Percentiles rank a stretch among this genome's conserved stretches.
Conservation (phyloP, 2,888 invertebrate species). For the Platycnemis pennipes region DNA sequence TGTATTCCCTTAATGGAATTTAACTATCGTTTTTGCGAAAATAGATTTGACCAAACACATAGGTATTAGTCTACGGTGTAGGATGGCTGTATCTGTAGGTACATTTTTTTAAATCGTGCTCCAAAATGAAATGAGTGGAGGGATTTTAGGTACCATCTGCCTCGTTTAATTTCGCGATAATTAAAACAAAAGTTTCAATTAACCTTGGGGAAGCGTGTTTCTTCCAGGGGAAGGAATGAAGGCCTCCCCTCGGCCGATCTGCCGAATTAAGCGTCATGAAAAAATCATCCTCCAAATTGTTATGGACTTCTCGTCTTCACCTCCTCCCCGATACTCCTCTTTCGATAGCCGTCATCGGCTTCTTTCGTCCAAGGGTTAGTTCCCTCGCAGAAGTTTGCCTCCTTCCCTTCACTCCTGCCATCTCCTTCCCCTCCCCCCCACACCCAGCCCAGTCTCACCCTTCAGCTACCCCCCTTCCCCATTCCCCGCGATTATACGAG, state of each 20-base stretch:
- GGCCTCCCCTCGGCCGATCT: neutral
- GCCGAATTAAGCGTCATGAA: neutral
- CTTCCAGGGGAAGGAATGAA: neutral
- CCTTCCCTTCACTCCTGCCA: neutral
- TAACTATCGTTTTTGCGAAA: neutral
- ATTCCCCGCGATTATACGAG: neutral
- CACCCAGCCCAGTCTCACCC: neutral
- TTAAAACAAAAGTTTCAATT: slow-evolving; percentile 43
- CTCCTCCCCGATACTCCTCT: slow-evolving; percentile 11
- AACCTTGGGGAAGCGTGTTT: neutral
- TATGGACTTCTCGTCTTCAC: slow-evolving; percentile 39
- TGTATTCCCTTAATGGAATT: neutral
- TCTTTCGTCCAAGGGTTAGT: neutral
- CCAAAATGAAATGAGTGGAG: neutral
- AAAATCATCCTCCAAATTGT: slow-evolving; percentile 17
- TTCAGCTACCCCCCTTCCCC: neutral
- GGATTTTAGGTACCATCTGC: neutral
- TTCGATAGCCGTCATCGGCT: slow-evolving; percentile 29
- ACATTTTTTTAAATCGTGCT: neutral
- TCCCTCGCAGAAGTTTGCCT: neutral
- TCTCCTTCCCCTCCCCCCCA: neutral
- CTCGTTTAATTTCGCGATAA: neutral
- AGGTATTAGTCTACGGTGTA: too few species aligned
- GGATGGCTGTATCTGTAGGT: neutral
- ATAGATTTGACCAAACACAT: neutral